Base-by-base conservation (phyloP, 2,888 invertebrate species). In the Crematogaster levior region DNA sequence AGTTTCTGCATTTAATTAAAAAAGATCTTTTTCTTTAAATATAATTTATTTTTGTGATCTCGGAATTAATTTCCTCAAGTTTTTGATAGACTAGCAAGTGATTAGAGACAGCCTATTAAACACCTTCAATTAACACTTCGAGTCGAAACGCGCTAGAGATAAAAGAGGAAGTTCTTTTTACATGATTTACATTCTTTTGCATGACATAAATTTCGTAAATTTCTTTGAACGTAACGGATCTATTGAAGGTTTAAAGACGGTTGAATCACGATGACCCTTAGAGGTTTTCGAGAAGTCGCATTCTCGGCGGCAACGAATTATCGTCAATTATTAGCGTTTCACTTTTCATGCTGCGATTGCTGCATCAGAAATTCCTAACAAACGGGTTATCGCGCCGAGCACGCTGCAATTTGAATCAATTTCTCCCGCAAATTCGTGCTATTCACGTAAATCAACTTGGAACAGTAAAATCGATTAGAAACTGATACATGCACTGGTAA, bases 211-310 rank as follows among this genome's bases (percentile, higher is more conserved):
- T 37, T 24, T 12, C 30, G 63, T 37, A 27, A n/a, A 37, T 51
- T 79, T 68, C 83, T 82, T 53, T 46, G 65, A 84, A 90, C 24
- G 84, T 83, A 65, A 85, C 83, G 70, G 88, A 84, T 86, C 81
- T 84, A 81, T 86, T 83, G 70, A 77, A 72, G 15, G 60, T 84
- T 81, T 60, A 79, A 79, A 73, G 82, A 82, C 60, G 43, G 12
- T 77, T 79, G 73, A 79, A 56, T 79, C 43, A 43, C 56, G 61
- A 46, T 48, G 37, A 61, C 37, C 81, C 21, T 58, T 65, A 51
- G 58, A 37, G 24, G 21, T 27, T 9, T 24, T 40, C 40, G 58
- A 53, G 48, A 48, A 61, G 24, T 53, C 53, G 73, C 53, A 46
- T 86, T 81, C 61, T 66, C 63, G 43, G 66, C 10, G 30, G 15